These are phyloP conservation scores for Drosophila lini DNA, from an alignment of 1,140 invertebrate genomes.

Conservation along the genomic window DNA sequence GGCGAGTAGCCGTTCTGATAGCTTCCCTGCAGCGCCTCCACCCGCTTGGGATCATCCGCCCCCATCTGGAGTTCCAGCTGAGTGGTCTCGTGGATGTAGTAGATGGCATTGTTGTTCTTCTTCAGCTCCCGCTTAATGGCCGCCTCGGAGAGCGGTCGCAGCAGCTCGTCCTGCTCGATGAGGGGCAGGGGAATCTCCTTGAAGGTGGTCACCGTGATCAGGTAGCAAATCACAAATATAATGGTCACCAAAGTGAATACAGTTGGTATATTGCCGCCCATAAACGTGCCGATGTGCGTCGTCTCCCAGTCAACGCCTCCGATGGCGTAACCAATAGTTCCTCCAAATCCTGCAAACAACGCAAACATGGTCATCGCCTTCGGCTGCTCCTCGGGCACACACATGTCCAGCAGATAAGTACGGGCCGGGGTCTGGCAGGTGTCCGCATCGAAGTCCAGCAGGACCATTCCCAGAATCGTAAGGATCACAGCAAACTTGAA, in stretches of 20 bases:
- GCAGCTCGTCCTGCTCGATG: constrained; percentile 78
- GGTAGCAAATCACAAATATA: constrained; percentile 89
- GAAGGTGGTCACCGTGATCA: constrained; percentile 89
- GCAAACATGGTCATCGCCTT: constrained; percentile 92
- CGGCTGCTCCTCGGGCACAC: constrained; percentile 91
- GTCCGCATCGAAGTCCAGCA: constrained; percentile 94
- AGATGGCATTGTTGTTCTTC: constrained; percentile 77
- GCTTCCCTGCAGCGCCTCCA: constrained; percentile 47
- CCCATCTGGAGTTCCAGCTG: constrained; percentile 58
- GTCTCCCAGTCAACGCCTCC: constrained; percentile 93
- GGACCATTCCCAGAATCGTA: constrained; percentile 92
- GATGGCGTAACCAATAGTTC: constrained; percentile 91
- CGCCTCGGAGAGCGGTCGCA: constrained; percentile 76
- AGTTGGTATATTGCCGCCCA: constrained; percentile 91
- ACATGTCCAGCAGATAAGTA: constrained; percentile 93
- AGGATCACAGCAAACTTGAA: constrained; percentile 88
- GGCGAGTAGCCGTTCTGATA: constrained; percentile 67
- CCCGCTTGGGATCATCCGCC: constrained; percentile 39
- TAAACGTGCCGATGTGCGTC: constrained; percentile 87
- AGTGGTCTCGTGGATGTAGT: constrained; percentile 72
- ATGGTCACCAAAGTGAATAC: constrained; percentile 91
- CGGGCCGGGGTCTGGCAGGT: constrained; percentile 93
- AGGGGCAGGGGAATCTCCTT: constrained; percentile 89
- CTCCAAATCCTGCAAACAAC: constrained; percentile 93
- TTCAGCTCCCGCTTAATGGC: constrained; percentile 83